These are phyloP conservation scores for Actinemys pallida DNA, from an alignment of 2,113 vertebrate species.

Conservation along the genomic window DNA sequence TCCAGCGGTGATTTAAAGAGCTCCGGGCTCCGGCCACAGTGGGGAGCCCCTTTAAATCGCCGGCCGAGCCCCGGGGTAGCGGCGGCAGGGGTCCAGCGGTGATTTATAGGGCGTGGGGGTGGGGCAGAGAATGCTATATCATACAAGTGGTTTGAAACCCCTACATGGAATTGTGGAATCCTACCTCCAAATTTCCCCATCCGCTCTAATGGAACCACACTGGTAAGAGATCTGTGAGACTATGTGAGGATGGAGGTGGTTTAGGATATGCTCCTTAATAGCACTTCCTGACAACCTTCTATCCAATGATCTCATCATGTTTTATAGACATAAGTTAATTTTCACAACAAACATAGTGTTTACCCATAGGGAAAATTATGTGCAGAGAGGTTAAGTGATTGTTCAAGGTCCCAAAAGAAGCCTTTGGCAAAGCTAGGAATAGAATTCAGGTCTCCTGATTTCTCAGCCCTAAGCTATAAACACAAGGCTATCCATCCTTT, in stretches of 20 bases:
- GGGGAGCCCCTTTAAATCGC: too few species aligned
- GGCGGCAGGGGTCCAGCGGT: too few species aligned
- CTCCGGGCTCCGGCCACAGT: too few species aligned
- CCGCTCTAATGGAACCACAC: background rate
- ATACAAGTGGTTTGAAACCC: background rate
- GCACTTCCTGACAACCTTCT: background rate
- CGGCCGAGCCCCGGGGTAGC: too few species aligned
- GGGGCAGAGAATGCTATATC: fast-evolving
- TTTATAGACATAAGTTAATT: background rate
- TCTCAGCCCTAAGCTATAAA: too few species aligned
- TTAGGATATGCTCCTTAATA: background rate
- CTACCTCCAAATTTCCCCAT: background rate
- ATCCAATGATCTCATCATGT: background rate
- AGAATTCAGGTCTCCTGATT: background rate
- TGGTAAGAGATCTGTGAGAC: background rate
- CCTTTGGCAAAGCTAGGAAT: background rate
- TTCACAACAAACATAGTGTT: background rate
- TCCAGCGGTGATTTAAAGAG: too few species aligned
- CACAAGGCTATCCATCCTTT: background rate
- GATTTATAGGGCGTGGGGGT: background rate
- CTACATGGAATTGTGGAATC: background rate
- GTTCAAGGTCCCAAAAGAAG: background rate
- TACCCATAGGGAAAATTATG: background rate
- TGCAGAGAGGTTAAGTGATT: background rate
- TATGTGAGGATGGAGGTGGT: background rate